Base-by-base conservation (phyloP, 2,113 vertebrate species). In the Phyllopteryx taeniolatus region DNA sequence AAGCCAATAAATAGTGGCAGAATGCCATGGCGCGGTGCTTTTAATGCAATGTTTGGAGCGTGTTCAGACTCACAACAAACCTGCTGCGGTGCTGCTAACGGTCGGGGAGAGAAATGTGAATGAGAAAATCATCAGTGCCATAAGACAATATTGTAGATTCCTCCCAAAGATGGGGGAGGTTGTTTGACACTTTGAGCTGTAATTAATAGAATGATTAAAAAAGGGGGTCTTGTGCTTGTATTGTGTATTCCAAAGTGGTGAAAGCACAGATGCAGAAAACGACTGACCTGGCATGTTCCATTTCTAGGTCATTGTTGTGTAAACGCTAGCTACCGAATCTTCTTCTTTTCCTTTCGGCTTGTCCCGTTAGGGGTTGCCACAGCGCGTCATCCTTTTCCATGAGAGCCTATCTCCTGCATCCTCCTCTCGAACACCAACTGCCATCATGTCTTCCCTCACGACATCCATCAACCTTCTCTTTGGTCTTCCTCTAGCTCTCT, bases 121-220 rank as follows among this genome's bases (percentile, higher is more conserved):
- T 8, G 72, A 54, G 57, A 44, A 57, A 75, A 74, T 79, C 75
- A 76, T 65, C 75, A 62, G 60, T 54, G 68, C 68, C 31, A 62
- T 67, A 74, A 27, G 17, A 61, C 59, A 35, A 17, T 19, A 17
- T 19, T 15, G 15, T 53, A 1, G 5, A 17, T 53, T 53, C 49
- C 49, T 53, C 49, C 0, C 49, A 12, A 12, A 12, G 10, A 47
- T 13, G 9, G 46, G 13, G 46, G 17, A 53, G 49, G 4, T 15
- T 53, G 15, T 53, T 53, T 53, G 15, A 19, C 2, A 17, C 49
- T 6, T 53, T 35, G 31, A 3, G 15, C 31, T 35, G 15, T 14
- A 33, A 60, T 33, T 31, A 33, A 33, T 33, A 60, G 11, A 27
- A 3, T 15, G 12, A 33, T 31, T 59, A 13, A 57, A 53, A 17